Evolutionary conservation across 2,113 vertebrate genomes (phyloP).

Genomic region (Rynchops niger): DNA sequence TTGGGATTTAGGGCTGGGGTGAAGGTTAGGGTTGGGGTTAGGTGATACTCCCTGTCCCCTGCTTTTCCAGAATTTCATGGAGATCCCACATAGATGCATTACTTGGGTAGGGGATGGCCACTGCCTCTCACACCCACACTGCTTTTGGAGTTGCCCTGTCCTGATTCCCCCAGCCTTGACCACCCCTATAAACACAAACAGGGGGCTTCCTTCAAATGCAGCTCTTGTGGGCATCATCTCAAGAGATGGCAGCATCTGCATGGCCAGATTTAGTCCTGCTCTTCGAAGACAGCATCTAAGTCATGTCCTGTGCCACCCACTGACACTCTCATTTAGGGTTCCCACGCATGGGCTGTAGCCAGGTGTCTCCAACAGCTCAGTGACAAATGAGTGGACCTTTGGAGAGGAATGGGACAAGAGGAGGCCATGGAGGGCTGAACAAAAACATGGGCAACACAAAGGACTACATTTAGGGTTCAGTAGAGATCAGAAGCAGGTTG

Average conservation of each 20-base stretch:
- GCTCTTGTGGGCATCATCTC: background rate
- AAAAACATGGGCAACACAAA: background rate
- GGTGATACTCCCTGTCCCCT: background rate
- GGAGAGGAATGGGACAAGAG: background rate
- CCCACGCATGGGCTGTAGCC: background rate
- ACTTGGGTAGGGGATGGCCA: background rate
- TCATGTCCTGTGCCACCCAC: background rate
- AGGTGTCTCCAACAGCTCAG: background rate
- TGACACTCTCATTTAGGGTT: background rate
- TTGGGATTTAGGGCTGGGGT: background rate
- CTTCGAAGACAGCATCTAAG: background rate
- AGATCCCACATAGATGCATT: background rate
- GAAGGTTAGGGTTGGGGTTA: background rate
- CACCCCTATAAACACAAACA: background rate
- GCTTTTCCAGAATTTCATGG: background rate
- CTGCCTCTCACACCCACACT: background rate
- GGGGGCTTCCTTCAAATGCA: background rate
- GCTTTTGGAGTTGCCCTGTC: background rate
- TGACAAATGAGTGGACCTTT: background rate
- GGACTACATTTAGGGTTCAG: background rate
- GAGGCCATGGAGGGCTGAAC: background rate
- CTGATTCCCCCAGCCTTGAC: background rate
- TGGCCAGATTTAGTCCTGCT: background rate
- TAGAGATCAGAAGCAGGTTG: background rate
- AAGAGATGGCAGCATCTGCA: background rate